These are phyloP conservation scores for Oxystoma pomonae DNA, from an alignment of 2,888 invertebrate species.

Conservation along the genomic window DNA sequence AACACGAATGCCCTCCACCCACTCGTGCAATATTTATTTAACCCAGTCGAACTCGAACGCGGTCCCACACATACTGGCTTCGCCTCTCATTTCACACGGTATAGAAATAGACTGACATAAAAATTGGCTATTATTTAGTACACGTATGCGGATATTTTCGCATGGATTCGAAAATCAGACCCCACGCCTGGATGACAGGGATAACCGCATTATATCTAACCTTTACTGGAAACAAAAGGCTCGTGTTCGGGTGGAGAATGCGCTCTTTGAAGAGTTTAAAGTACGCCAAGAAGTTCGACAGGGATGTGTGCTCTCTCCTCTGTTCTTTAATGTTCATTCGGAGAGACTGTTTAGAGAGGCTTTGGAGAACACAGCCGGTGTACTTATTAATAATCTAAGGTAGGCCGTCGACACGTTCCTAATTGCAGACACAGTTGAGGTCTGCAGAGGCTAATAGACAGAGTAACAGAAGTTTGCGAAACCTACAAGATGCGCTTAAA, in stretches of 20 bases:
- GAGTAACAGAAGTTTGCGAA: background rate
- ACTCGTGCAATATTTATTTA: no score
- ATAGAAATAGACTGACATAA: no score
- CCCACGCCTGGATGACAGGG: no score
- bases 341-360: background rate
- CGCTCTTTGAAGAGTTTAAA: background rate
- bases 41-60: no score
- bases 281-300: background rate
- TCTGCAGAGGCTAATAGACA: background rate
- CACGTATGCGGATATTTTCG: no score
- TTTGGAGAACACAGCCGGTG: background rate
- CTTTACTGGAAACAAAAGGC: background rate
- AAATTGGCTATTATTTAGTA: no score
- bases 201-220: background rate
- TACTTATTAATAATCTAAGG: background rate
- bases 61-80: no score
- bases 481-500: background rate
- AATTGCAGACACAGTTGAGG: background rate
- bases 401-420: background rate
- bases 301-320: background rate
- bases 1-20: no score
- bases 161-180: no score
- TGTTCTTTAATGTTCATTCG: background rate
- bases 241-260: background rate
- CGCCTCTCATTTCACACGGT: no score